Conservation (phyloP, 2,888 invertebrate species). For the Brachypalpus laphriformis region DNA sequence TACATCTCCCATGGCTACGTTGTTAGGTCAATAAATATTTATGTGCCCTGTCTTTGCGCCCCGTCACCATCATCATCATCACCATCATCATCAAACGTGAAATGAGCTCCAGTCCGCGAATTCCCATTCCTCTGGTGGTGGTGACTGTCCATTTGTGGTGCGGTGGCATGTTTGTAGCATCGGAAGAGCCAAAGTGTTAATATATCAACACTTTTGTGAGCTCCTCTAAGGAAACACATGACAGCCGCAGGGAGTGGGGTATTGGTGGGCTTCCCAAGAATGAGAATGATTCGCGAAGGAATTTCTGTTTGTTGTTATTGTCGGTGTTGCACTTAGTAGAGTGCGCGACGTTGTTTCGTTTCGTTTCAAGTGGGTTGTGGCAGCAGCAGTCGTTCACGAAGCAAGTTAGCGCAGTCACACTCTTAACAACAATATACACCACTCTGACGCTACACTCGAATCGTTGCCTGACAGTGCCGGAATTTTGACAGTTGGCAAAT, state of each 20-base stretch:
- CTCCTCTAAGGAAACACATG: slow-evolving; percentile 70
- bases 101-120: slow-evolving; percentile 53
- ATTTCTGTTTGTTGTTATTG: slow-evolving; percentile 33
- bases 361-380: slow-evolving; percentile 62
- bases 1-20: background rate
- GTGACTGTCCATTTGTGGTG: background rate
- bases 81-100: slow-evolving; percentile 50
- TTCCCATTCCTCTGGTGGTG: slow-evolving; percentile 49
- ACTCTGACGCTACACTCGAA: background rate
- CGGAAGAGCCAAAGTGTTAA: slow-evolving; percentile 63
- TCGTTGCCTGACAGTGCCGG: slow-evolving; percentile 45
- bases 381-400: slow-evolving; percentile 43
- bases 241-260: slow-evolving; percentile 18
- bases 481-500: slow-evolving; percentile 74
- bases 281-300: slow-evolving; percentile 2
- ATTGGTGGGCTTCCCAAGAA: background rate
- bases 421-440: slow-evolving; percentile 46
- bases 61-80: slow-evolving; percentile 61
- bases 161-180: slow-evolving; percentile 57
- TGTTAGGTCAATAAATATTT: slow-evolving; percentile 72
- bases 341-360: slow-evolving; percentile 40
- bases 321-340: slow-evolving; percentile 34
- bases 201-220: slow-evolving; percentile 70
- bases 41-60: slow-evolving; percentile 58
- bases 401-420: slow-evolving; percentile 66